A percentile compares a stretch with the other conserved stretches of the same genome.
phyloP scores from a whole-genome alignment of 1,140 invertebrate genomes.

The Ceratina japonica region DNA sequence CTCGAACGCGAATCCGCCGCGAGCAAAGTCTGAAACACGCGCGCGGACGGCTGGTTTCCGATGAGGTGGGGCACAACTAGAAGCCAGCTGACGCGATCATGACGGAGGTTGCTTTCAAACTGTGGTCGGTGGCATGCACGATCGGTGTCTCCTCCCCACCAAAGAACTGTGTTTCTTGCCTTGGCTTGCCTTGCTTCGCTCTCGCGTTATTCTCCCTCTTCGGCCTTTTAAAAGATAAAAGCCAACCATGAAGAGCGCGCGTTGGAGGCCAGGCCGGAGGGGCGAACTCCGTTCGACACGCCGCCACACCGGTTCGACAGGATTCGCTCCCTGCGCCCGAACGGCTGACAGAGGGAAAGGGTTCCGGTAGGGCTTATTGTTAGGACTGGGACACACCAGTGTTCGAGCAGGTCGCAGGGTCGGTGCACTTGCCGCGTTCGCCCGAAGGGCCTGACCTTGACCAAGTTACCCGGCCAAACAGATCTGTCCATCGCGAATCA shows the following conservation, averaged over 20 bases:
- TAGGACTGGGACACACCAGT: slow-evolving; percentile 14
- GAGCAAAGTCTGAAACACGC: slow-evolving; percentile 56
- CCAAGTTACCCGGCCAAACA: slow-evolving; percentile 54
- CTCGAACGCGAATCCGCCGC: slow-evolving; percentile 25
- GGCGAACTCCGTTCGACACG: slow-evolving; percentile 9
- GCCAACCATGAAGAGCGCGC: slow-evolving; percentile 56
- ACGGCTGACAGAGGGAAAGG: not conserved
- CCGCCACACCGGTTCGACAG: slow-evolving; percentile 13
- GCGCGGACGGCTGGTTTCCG: slow-evolving; percentile 59
- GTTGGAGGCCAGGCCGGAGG: slow-evolving; percentile 20
- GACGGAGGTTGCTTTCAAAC: slow-evolving; percentile 78
- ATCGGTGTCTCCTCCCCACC: slow-evolving; percentile 72
- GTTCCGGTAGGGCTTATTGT: slow-evolving; percentile 1
- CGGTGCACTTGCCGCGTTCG: slow-evolving; percentile 28
- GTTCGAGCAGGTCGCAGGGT: slow-evolving; percentile 25
- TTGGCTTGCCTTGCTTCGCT: slow-evolving; percentile 44
- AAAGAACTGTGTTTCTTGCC: slow-evolving; percentile 43
- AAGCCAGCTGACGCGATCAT: slow-evolving; percentile 77
- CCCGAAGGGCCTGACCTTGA: slow-evolving; percentile 57
- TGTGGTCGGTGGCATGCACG: slow-evolving; percentile 72
- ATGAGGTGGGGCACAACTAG: slow-evolving; percentile 62
- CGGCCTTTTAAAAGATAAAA: slow-evolving; percentile 73
- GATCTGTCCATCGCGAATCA: slow-evolving; percentile 24
- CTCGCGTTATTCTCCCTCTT: slow-evolving; percentile 51
- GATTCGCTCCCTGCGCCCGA: not conserved